Evolutionary conservation across 2,888 invertebrate species (phyloP), one percentile per base, ranked within the genome.

Genomic region (Dasysyrphus tricinctus): DNA sequence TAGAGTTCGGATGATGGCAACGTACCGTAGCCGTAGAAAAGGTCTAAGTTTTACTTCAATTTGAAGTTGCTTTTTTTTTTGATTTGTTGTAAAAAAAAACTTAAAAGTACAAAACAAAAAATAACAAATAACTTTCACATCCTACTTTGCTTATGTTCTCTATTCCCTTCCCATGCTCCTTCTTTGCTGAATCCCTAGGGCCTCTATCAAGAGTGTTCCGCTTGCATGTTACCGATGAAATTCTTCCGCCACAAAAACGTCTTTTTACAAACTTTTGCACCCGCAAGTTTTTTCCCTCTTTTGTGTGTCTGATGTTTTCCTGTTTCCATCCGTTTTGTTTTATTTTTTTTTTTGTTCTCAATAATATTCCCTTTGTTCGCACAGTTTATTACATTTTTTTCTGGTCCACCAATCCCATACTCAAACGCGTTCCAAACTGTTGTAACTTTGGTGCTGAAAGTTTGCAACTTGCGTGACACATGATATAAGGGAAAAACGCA

Each of bases 41-140:
- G 81, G 81, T 85, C 47, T 63, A 29, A 63, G 32, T 63, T 51
- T 37, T 67, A 44, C 69, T 72, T 72, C 65, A 84, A 75, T 84
- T 77, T 84, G 65, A 72, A 80, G 75, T 84, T 79, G 69, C 11
- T 59, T 42, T 24, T 63, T 44, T 63, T 47, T 16, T 16, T 9
- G 8, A 44, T 47, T 47, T 47, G 47, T 47, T 47, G 47, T 8
- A 5, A 11, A 70, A 63, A 49, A 69, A 32, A 34, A n/a, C n/a
- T n/a, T n/a, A 39, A 69, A 77, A 6, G 12, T 14, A 69, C 70
- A 70, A 80, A 56, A 11, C 12, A 49, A 54, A 51, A 54, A 54
- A 54, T 29, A n/a, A 54, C 29, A 80, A 85, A 73, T 73, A 81
- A 91, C 91, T 91, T 91, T 89, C 89, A 89, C 91, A 91, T 78